These are phyloP conservation scores for Balanococcus diminutus DNA, from an alignment of 2,888 invertebrate genomes.

Conservation along the genomic window DNA sequence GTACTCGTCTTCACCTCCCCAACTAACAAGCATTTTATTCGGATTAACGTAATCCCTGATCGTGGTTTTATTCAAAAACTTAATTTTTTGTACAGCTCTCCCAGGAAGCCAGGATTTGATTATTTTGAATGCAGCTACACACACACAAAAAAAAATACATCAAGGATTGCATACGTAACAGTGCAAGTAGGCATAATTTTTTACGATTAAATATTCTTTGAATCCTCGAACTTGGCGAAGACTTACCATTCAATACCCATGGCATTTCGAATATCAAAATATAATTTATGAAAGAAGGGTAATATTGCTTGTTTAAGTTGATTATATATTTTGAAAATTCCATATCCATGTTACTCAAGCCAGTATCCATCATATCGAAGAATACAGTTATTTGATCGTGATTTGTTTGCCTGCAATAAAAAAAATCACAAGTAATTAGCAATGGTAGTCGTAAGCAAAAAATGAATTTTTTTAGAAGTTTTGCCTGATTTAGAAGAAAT, in stretches of 20 bases:
- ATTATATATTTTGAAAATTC: constrained; percentile 88
- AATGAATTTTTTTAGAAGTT: too few species aligned
- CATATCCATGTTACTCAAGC: constrained; percentile 87
- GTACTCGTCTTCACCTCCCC: constrained; percentile 82
- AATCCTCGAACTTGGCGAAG: background rate
- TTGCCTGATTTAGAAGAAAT: too few species aligned
- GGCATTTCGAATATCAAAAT: constrained; percentile 93
- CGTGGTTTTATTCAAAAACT: constrained; percentile 77
- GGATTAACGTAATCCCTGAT: constrained; percentile 76
- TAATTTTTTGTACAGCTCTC: constrained; percentile 86
- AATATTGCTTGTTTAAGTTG: constrained; percentile 83
- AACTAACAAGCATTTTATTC: constrained; percentile 75
- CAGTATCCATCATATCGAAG: constrained; percentile 89
- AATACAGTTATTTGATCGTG: constrained; percentile 81
- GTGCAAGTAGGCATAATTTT: background rate
- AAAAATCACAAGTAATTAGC: too few species aligned
- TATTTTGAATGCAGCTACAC: constrained; percentile 83
- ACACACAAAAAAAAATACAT: too few species aligned
- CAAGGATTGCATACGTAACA: background rate
- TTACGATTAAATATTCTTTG: background rate
- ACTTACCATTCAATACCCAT: constrained; percentile 82
- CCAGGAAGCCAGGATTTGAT: constrained; percentile 86
- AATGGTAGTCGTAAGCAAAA: too few species aligned
- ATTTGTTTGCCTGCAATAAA: constrained; percentile 68
- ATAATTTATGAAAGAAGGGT: constrained; percentile 85